Evolutionary conservation across 2,113 vertebrate species (phyloP).

Genomic region (Ia io): DNA sequence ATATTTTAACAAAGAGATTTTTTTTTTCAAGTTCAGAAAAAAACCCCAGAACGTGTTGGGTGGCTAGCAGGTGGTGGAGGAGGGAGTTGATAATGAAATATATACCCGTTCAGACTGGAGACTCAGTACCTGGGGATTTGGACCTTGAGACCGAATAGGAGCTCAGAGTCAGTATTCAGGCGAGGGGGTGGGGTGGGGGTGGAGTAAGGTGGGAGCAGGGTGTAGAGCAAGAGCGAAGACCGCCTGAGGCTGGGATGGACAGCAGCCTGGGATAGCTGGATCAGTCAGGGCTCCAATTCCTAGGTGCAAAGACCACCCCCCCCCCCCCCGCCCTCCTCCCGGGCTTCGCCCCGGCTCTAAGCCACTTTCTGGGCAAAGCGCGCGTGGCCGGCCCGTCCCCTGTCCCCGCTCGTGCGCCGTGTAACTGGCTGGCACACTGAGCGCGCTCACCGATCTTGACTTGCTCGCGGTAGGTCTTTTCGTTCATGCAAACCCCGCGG

Average conservation of each 20-base stretch:
- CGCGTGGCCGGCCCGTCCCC: background rate
- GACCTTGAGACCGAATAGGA: background rate
- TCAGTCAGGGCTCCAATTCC: background rate
- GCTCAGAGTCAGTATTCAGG: background rate
- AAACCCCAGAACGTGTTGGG: background rate
- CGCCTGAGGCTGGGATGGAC: background rate
- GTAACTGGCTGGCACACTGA: background rate
- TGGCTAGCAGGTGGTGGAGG: background rate
- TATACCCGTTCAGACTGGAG: background rate
- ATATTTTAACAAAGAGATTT: slow-evolving; percentile 34
- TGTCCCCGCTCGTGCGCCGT: slow-evolving; percentile 10
- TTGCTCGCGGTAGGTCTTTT: slow-evolving; percentile 95
- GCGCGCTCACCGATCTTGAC: slow-evolving; percentile 89
- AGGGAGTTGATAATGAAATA: background rate
- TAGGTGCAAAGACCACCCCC: background rate
- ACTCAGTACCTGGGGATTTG: background rate
- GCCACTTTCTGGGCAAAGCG: slow-evolving; percentile 55
- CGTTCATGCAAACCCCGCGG: slow-evolving; percentile 94
- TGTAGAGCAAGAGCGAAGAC: background rate
- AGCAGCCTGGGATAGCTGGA: background rate
- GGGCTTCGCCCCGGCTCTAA: slow-evolving; percentile 11
- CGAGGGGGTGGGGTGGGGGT: background rate
- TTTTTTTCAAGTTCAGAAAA: slow-evolving; percentile 9
- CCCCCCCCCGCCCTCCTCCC: background rate
- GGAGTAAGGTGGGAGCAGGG: background rate